A percentile compares a stretch with the other conserved stretches of the same genome.
These are phyloP conservation scores for Pogonocichla stellata DNA, from an alignment of 2,113 vertebrate genomes.

Conservation along the genomic window DNA sequence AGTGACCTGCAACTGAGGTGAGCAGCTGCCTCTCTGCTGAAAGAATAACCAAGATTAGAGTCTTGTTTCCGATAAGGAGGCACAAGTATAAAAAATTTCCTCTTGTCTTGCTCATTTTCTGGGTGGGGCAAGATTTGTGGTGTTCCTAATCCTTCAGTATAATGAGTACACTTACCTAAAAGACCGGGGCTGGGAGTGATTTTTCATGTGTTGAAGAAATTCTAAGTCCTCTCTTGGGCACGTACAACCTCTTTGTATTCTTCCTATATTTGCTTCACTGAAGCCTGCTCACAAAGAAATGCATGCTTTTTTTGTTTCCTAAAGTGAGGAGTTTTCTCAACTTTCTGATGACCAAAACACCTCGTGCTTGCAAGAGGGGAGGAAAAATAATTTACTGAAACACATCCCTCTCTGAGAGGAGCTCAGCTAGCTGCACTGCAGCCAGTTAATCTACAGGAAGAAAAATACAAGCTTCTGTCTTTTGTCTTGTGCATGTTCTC, in stretches of 20 bases:
- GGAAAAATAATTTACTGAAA: neutral
- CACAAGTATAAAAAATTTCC: neutral
- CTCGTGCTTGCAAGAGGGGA: neutral
- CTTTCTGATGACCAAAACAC: neutral
- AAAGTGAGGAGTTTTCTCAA: neutral
- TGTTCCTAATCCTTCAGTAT: neutral
- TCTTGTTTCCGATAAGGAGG: neutral
- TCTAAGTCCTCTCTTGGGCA: neutral
- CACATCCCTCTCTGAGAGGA: neutral
- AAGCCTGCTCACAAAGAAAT: neutral
- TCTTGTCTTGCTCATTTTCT: neutral
- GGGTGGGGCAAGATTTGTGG: neutral
- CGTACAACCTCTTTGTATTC: neutral
- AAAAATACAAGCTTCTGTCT: neutral
- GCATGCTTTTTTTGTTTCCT: neutral
- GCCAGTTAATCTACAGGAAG: neutral
- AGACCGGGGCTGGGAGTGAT: neutral
- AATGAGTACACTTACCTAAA: neutral
- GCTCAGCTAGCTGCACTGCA: neutral
- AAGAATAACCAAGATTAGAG: neutral
- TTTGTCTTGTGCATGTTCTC: neutral
- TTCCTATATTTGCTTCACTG: neutral
- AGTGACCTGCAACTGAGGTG: neutral
- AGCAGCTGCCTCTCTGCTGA: neutral
- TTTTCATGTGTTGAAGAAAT: constrained; percentile 2